A percentile compares a stretch with the other conserved stretches of the same genome.
These are phyloP conservation scores for Cactoblastis cactorum DNA, from an alignment of 2,888 invertebrate genomes.

Conservation along the genomic window DNA sequence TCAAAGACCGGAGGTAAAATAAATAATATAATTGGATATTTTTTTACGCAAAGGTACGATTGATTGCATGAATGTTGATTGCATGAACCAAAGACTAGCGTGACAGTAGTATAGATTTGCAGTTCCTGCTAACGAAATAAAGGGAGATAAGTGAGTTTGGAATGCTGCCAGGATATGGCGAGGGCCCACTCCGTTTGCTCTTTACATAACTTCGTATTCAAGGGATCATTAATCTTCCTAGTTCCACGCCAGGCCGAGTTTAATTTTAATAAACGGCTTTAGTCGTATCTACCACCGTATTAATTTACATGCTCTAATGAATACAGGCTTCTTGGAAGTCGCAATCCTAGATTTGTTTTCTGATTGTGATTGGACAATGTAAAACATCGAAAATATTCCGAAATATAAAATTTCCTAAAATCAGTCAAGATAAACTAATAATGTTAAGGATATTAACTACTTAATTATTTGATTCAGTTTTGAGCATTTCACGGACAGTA, in stretches of 20 bases:
- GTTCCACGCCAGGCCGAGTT: slow-evolving; percentile 72
- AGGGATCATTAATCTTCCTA: slow-evolving; percentile 77
- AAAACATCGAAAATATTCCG: too few species aligned
- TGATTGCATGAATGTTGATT: too few species aligned
- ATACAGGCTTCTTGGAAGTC: slow-evolving; percentile 48
- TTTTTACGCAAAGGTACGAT: too few species aligned
- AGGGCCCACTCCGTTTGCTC: slow-evolving; percentile 71
- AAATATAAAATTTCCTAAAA: too few species aligned
- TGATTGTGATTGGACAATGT: slow-evolving; percentile 29
- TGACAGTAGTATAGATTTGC: slow-evolving; percentile 13
- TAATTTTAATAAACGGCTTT: slow-evolving; percentile 77
- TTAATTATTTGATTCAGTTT: too few species aligned
- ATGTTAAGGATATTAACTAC: too few species aligned
- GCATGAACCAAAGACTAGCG: too few species aligned
- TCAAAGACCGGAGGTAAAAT: too few species aligned
- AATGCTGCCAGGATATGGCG: slow-evolving; percentile 68
- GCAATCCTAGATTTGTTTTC: slow-evolving; percentile 42
- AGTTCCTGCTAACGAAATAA: slow-evolving; percentile 54
- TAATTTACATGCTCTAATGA: slow-evolving; percentile 67
- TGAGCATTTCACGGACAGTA: too few species aligned
- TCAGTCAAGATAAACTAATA: too few species aligned
- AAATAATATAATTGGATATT: too few species aligned
- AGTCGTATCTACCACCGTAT: slow-evolving; percentile 61
- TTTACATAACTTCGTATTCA: slow-evolving; percentile 77
- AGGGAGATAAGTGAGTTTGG: slow-evolving; percentile 75